These are phyloP conservation scores for Corythornis madagascariensis DNA, from an alignment of 2,113 vertebrate genomes.

Conservation along the genomic window DNA sequence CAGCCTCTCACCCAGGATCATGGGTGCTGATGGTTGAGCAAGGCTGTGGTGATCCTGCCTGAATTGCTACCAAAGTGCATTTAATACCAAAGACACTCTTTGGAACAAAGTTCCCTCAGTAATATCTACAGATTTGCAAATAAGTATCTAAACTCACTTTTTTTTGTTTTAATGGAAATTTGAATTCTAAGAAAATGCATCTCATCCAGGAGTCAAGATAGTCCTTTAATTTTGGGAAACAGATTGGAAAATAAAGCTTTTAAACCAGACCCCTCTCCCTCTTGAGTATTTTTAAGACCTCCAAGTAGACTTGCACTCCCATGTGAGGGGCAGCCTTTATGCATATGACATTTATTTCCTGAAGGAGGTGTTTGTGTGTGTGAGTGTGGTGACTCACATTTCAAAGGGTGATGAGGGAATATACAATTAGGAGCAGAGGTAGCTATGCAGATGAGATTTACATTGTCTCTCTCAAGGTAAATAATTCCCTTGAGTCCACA, in stretches of 20 bases:
- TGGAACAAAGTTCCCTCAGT: background rate
- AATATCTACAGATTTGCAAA: background rate
- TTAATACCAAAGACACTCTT: background rate
- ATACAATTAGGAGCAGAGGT: background rate
- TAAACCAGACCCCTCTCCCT: background rate
- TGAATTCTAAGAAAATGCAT: background rate
- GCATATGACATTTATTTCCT: background rate
- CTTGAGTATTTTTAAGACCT: background rate
- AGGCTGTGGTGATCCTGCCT: background rate
- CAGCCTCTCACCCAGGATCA: background rate
- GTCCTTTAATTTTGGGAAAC: background rate
- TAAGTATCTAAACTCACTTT: background rate
- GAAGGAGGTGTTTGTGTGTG: background rate
- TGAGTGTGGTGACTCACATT: background rate
- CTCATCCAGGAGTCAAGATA: background rate
- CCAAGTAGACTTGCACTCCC: background rate
- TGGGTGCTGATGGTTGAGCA: background rate
- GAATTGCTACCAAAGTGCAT: background rate
- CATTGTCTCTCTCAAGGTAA: background rate
- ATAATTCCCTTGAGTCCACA: background rate
- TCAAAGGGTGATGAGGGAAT: background rate
- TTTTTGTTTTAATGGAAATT: background rate
- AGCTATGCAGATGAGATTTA: background rate
- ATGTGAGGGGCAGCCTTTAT: background rate
- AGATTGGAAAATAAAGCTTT: background rate